These are phyloP conservation scores for Oligia fasciuncula DNA, from an alignment of 2,888 invertebrate genomes.

Conservation along the genomic window DNA sequence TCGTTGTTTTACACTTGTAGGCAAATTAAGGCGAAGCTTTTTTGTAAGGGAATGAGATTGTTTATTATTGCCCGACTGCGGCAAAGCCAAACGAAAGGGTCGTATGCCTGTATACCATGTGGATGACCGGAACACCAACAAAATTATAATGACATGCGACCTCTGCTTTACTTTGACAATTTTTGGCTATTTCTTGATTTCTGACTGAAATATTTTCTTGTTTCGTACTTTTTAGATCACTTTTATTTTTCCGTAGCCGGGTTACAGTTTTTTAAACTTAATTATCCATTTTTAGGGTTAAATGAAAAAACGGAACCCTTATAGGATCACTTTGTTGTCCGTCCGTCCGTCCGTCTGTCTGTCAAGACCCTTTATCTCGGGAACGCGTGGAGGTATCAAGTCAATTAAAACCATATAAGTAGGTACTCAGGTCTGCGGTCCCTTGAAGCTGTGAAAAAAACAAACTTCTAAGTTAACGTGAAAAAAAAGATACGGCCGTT, in stretches of 20 bases:
- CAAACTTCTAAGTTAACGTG: too few species aligned
- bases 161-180: not conserved
- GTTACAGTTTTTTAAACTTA: not conserved
- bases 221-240: not conserved
- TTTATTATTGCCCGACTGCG: constrained; percentile 1
- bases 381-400: too few species aligned
- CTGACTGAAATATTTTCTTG: not conserved
- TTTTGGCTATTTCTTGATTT: not conserved
- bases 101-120: not conserved
- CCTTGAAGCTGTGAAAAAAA: too few species aligned
- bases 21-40: constrained; percentile 14
- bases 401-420: too few species aligned
- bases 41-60: not conserved
- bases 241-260: not conserved
- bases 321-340: too few species aligned
- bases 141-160: not conserved
- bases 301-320: too few species aligned
- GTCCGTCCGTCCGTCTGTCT: too few species aligned
- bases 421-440: too few species aligned
- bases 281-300: too few species aligned
- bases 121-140: not conserved
- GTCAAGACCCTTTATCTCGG: too few species aligned
- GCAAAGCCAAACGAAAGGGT: not conserved
- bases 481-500: too few species aligned
- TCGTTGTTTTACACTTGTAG: constrained; percentile 31